A percentile compares a stretch with the other conserved stretches of the same genome.
These are phyloP conservation scores for Bradypus variegatus DNA, from an alignment of 2,797 vertebrate genomes.

Conservation along the genomic window DNA sequence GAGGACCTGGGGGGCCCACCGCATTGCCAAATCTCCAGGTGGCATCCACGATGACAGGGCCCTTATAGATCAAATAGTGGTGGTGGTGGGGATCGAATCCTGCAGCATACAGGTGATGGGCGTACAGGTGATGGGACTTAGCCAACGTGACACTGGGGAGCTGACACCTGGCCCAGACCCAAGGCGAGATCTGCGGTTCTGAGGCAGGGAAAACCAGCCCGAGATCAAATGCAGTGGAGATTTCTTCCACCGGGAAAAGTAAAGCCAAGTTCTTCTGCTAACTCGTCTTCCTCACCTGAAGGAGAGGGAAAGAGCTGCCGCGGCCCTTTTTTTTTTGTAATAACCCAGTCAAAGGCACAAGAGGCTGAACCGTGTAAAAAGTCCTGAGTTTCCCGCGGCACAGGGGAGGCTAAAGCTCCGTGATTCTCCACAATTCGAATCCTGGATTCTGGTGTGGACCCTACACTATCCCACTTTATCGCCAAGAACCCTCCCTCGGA, in stretches of 20 bases:
- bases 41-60: neutral
- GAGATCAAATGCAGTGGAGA: neutral
- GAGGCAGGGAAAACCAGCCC: neutral
- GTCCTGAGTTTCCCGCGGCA: neutral
- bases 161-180: neutral
- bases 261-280: neutral
- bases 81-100: neutral
- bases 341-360: conserved; percentile 20
- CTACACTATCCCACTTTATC: neutral
- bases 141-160: neutral
- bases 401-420: neutral
- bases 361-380: neutral
- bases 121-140: neutral
- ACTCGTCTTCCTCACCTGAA: neutral
- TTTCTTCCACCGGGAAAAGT: neutral
- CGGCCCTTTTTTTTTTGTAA: conserved; percentile 54
- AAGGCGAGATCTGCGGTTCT: neutral
- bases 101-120: neutral
- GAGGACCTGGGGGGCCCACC: neutral
- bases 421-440: neutral
- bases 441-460: neutral
- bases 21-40: neutral
- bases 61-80: neutral
- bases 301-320: neutral
- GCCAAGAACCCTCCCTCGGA: neutral